These are phyloP conservation scores for Lethenteron camtschaticum DNA, from an alignment of 2,113 vertebrate species.

Conservation along the genomic window DNA sequence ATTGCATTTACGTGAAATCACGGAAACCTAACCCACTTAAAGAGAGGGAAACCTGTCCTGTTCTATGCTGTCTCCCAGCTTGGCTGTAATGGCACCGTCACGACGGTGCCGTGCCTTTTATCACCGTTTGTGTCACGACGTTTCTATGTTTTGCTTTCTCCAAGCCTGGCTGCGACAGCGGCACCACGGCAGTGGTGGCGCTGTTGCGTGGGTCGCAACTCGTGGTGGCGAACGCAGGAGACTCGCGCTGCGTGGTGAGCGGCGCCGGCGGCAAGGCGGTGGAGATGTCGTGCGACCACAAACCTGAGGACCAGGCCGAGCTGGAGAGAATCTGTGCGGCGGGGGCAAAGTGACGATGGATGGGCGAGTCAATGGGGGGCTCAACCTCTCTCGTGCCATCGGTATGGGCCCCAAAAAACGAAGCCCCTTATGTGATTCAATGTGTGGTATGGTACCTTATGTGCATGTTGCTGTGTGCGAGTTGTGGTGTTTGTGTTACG, in stretches of 20 bases:
- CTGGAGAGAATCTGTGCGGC: slow-evolving; percentile 83
- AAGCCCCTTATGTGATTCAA: too few species aligned
- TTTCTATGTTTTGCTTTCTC: slow-evolving; percentile 6
- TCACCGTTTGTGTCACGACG: too few species aligned
- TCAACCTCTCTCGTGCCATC: slow-evolving; percentile 87
- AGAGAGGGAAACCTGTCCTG: too few species aligned
- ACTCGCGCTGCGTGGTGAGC: slow-evolving; percentile 86
- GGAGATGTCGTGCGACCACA: slow-evolving; percentile 95
- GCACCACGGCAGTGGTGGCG: slow-evolving; percentile 78
- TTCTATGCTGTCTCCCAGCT: too few species aligned
- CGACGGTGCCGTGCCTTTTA: too few species aligned
- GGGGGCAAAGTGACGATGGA: slow-evolving; percentile 97
- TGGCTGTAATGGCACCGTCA: too few species aligned
- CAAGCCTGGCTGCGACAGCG: slow-evolving; percentile 87
- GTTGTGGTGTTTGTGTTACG: too few species aligned
- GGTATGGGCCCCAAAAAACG: slow-evolving; percentile 25
- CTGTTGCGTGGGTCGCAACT: slow-evolving; percentile 81
- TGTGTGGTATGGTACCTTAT: too few species aligned
- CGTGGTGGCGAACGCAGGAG: slow-evolving; percentile 86
- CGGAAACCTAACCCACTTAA: too few species aligned
- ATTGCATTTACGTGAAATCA: too few species aligned
- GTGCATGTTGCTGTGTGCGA: too few species aligned
- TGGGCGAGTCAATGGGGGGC: slow-evolving; percentile 74
- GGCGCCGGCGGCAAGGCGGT: slow-evolving; percentile 54
- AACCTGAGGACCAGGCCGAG: slow-evolving; percentile 85